Percentiles rank a stretch among this genome's conserved stretches.
These are phyloP conservation scores for Sternotherus odoratus DNA, from an alignment of 2,797 vertebrate species.

Conservation along the genomic window DNA sequence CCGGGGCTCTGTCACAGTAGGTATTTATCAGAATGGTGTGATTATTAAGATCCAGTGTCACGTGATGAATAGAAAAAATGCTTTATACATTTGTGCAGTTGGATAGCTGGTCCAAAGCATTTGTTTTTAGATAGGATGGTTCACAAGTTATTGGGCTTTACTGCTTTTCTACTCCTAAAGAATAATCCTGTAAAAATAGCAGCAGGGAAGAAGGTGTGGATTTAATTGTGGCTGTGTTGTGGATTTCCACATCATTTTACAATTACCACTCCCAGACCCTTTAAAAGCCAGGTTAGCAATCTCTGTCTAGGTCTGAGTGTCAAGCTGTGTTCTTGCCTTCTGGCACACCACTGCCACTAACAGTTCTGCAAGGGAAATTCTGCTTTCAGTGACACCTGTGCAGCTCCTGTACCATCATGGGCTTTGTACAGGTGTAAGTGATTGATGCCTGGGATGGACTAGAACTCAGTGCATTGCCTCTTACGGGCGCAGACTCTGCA, in stretches of 20 bases:
- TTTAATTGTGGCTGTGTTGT: background rate
- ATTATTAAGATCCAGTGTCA: background rate
- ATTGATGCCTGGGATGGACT: background rate
- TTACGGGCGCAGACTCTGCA: background rate
- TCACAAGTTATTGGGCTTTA: background rate
- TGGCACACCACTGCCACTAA: background rate
- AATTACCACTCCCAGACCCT: accelerated
- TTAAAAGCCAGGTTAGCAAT: background rate
- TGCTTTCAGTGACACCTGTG: background rate
- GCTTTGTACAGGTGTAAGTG: background rate
- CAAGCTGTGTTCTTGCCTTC: background rate
- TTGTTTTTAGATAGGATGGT: background rate
- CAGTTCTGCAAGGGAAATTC: background rate
- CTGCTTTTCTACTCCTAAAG: background rate
- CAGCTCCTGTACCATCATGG: background rate
- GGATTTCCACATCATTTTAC: background rate
- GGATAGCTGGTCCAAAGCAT: background rate
- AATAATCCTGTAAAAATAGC: background rate
- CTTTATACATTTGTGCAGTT: background rate
- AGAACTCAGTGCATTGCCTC: background rate
- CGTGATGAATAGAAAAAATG: accelerated
- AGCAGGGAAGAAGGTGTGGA: background rate
- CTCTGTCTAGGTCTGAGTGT: background rate
- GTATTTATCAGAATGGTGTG: background rate
- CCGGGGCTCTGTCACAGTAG: background rate